Conservation (phyloP, 1,140 invertebrate species). For the Drosophila sechellia region DNA sequence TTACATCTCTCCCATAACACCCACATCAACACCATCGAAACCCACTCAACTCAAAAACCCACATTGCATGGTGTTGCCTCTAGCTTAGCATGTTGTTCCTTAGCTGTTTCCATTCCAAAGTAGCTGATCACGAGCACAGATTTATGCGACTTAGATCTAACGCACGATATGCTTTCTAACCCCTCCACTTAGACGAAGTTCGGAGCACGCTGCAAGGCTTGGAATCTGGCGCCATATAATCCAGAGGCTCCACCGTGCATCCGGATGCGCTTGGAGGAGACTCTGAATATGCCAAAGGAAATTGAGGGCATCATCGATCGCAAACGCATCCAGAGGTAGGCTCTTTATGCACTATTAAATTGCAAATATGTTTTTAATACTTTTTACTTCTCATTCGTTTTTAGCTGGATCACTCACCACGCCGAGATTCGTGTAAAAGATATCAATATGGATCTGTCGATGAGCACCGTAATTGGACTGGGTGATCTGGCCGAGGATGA, state of each 20-base stretch:
- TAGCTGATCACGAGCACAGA: slow-evolving; percentile 4
- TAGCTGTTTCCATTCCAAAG: slow-evolving; percentile 19
- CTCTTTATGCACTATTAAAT: too few species aligned
- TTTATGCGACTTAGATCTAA: neutral
- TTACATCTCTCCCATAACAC: slow-evolving; percentile 14
- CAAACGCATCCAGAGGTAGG: slow-evolving; percentile 77
- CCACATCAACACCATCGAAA: slow-evolving; percentile 15
- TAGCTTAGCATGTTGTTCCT: slow-evolving; percentile 62
- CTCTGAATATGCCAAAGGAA: slow-evolving; percentile 79
- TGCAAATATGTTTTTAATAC: too few species aligned
- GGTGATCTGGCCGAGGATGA: slow-evolving; percentile 94
- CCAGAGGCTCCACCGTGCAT: slow-evolving; percentile 86
- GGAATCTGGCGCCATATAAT: slow-evolving; percentile 87
- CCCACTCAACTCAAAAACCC: slow-evolving; percentile 16
- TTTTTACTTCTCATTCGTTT: neutral
- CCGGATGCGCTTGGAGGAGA: slow-evolving; percentile 88
- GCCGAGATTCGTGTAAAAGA: slow-evolving; percentile 89
- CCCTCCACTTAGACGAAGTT: slow-evolving; percentile 88
- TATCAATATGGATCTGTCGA: slow-evolving; percentile 89
- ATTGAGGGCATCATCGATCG: slow-evolving; percentile 71
- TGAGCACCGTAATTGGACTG: slow-evolving; percentile 92
- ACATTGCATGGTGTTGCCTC: slow-evolving; percentile 61
- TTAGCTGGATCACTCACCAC: slow-evolving; percentile 85
- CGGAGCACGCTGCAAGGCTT: slow-evolving; percentile 89
- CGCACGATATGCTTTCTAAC: neutral